Evolutionary conservation across 2,113 vertebrate species (phyloP).

Genomic region (Struthio camelus): DNA sequence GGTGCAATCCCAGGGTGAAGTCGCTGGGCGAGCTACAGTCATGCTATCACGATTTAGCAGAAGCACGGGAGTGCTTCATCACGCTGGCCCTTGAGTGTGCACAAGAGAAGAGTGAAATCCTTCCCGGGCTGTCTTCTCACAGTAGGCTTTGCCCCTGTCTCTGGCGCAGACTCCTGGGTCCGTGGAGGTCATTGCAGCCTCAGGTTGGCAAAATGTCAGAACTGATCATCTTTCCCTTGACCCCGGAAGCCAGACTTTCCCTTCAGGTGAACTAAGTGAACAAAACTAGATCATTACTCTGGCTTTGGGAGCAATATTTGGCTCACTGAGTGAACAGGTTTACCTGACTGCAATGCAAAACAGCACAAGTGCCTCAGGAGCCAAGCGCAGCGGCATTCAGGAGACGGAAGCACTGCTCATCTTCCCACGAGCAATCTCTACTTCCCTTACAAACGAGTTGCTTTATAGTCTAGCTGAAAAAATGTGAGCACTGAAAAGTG

Average conservation of each 20-base stretch:
- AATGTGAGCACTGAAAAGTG: not conserved
- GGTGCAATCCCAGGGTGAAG: fast-evolving
- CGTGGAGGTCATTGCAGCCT: not conserved
- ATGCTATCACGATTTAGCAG: not conserved
- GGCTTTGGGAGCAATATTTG: not conserved
- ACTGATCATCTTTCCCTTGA: not conserved
- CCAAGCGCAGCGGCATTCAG: not conserved
- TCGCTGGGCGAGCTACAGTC: not conserved
- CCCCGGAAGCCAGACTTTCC: not conserved
- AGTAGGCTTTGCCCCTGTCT: not conserved
- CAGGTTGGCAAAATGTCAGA: not conserved
- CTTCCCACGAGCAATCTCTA: not conserved
- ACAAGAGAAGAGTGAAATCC: not conserved
- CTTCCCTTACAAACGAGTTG: not conserved
- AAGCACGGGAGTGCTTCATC: fast-evolving
- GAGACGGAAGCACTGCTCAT: not conserved
- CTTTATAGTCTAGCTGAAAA: not conserved
- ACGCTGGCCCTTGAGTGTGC: not conserved
- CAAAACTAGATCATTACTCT: not conserved
- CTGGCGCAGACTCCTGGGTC: not conserved
- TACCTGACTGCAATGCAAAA: not conserved
- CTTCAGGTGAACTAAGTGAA: not conserved
- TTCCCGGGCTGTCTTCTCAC: not conserved
- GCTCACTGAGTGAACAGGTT: not conserved
- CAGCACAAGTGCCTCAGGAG: not conserved